Evolutionary conservation across 1,140 invertebrate species (phyloP).

Genomic region (Neotoxoptera formosana): DNA sequence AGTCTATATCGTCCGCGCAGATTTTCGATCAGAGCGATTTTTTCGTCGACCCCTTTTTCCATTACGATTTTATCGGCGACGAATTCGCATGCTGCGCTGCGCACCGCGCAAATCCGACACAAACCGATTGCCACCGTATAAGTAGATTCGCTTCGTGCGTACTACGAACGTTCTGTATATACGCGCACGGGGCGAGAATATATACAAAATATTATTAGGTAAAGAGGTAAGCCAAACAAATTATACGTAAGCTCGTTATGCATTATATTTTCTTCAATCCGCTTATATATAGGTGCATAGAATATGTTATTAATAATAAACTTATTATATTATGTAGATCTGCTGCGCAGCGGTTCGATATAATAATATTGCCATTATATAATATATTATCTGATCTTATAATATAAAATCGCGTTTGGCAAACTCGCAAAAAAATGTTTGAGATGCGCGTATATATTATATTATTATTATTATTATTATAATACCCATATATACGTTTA

Average conservation of each 20-base stretch:
- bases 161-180: neutral
- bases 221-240: neutral
- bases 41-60: neutral
- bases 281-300: neutral
- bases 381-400: neutral
- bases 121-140: neutral
- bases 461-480: neutral
- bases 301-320: no score
- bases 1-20: neutral
- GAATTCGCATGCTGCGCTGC: neutral
- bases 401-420: neutral
- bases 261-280: neutral
- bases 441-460: neutral
- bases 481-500: neutral
- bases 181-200: neutral
- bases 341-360: neutral
- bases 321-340: neutral
- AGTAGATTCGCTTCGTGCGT: neutral
- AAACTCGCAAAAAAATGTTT: neutral
- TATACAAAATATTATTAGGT: neutral
- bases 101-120: neutral
- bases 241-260: neutral
- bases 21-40: neutral
- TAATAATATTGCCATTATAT: neutral
- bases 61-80: neutral